Evolutionary conservation across 2,888 invertebrate species (phyloP), one percentile per base, ranked within the genome.

Genomic region (Quadriops clusia): DNA sequence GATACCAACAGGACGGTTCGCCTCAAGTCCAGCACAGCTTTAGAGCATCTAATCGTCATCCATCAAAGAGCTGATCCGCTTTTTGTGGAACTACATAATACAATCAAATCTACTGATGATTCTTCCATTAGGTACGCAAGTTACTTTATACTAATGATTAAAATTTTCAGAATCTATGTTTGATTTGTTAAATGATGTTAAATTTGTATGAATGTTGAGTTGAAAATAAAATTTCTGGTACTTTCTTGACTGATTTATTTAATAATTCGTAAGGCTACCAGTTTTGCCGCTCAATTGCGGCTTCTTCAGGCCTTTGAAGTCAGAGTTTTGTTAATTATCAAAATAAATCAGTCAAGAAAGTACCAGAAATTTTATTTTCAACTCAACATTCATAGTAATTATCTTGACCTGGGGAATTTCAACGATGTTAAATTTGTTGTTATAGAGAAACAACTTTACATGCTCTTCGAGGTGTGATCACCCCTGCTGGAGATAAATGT

Each of bases 41-140:
- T 97, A 13, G 78, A 89, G 40, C 77, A 86, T 56, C 68, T 95
- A 7, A 86, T 93, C 38, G 68, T 80, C 13, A 94, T 97, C 43
- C 95, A 97, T 63, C 83, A 84, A 28, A 74, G 91, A 38, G 83
- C 93, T 0, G 97, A 97, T 67, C 86, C 93, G 5, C 68, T 97
- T n/a, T 91, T 95, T 61, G 74, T 78, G 8, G 97, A 98, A 56
- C 70, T 97, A 52, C 83, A 90, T 56, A 82, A 80, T 50, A 81
- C 81, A 21, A 74, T 93, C 33, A 85, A 83, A 58, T 74, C 70
- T 44, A 70, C 80, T 0, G 91, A 93, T 51, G 94, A 95, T 59
- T 70, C 80, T 17, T 72, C 79, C 22, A 74, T 91, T 40, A 59
- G 51, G 57, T 49, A 42, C 27, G 17, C 26, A 15, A n/a, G n/a